Conservation (phyloP, 1,140 invertebrate species). For the Cyphomyrmex costatus region DNA sequence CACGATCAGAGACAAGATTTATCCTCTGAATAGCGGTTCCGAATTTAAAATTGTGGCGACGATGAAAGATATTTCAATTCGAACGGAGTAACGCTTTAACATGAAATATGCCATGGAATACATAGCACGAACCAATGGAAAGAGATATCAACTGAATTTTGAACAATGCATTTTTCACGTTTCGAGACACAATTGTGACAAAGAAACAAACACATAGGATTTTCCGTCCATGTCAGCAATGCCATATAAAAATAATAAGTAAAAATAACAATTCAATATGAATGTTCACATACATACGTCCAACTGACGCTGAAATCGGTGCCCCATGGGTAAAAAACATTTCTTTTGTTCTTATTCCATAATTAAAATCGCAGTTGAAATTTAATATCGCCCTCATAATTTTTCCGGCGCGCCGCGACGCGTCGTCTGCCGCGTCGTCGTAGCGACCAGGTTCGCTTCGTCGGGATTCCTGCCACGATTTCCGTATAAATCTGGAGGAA, state of each 20-base stretch:
- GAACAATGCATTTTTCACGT: neutral
- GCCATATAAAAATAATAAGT: constrained; percentile 78
- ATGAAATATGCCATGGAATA: constrained; percentile 9
- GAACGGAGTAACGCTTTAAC: constrained; percentile 13
- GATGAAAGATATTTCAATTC: constrained; percentile 56
- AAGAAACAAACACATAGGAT: constrained; percentile 59
- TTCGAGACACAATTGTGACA: constrained; percentile 19
- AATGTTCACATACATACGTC: neutral
- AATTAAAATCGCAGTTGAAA: constrained; percentile 84
- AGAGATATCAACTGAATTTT: constrained; percentile 45
- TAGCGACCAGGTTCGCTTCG: constrained; percentile 38
- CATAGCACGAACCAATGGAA: constrained; percentile 6
- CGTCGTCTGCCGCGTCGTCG: constrained; percentile 38
- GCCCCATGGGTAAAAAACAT: constrained; percentile 2
- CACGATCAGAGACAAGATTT: constrained; percentile 32
- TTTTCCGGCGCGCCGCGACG: constrained; percentile 68
- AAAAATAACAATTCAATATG: constrained; percentile 45
- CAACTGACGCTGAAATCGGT: neutral
- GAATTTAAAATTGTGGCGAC: constrained; percentile 49
- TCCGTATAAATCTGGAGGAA: constrained; percentile 80
- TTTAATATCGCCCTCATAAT: constrained; percentile 82
- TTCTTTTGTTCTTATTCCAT: constrained; percentile 77
- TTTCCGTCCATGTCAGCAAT: constrained; percentile 5
- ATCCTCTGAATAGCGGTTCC: constrained; percentile 44
- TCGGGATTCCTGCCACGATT: constrained; percentile 77